Evolutionary conservation across 2,113 vertebrate genomes (phyloP).

Genomic region (Triplophysa dalaica): DNA sequence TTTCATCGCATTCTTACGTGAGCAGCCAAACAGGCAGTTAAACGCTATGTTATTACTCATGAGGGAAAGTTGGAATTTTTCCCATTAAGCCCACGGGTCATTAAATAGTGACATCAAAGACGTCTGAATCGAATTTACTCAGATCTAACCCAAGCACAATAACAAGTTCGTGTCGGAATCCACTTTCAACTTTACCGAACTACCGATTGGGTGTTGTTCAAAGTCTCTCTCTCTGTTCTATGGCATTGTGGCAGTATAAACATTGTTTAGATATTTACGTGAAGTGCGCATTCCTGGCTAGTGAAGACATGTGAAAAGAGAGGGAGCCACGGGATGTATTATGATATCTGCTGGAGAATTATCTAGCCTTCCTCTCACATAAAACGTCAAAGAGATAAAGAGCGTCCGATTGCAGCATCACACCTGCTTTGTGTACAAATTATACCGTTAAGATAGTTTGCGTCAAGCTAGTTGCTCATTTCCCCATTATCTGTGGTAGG

Average conservation of each 20-base stretch:
- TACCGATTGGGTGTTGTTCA: conserved; percentile 42
- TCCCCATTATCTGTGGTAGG: conserved; percentile 68
- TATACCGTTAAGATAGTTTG: conserved; percentile 62
- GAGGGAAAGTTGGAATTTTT: conserved; percentile 50
- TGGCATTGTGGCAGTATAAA: conserved; percentile 54
- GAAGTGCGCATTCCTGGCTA: conserved; percentile 58
- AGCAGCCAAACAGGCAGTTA: conserved; percentile 56
- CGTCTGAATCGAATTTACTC: conserved; percentile 53
- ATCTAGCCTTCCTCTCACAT: conserved; percentile 52
- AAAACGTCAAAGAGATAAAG: conserved; percentile 52
- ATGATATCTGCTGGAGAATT: conserved; percentile 56
- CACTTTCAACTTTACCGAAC: conserved; percentile 19
- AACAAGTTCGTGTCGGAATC: conserved; percentile 18
- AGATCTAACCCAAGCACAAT: conserved; percentile 38
- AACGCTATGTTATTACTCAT: conserved; percentile 54
- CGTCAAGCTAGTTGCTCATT: conserved; percentile 55
- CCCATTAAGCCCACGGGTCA: conserved; percentile 53
- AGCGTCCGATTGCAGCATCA: conserved; percentile 62
- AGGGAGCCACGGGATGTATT: conserved; percentile 64
- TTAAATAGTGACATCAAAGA: conserved; percentile 58
- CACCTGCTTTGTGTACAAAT: conserved; percentile 76
- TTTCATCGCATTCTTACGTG: conserved; percentile 55
- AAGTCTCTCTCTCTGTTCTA: conserved; percentile 7
- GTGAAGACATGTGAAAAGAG: conserved; percentile 59
- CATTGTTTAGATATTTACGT: conserved; percentile 55